Evolutionary conservation across 2,888 invertebrate species (phyloP).

Genomic region (Arge pagana): DNA sequence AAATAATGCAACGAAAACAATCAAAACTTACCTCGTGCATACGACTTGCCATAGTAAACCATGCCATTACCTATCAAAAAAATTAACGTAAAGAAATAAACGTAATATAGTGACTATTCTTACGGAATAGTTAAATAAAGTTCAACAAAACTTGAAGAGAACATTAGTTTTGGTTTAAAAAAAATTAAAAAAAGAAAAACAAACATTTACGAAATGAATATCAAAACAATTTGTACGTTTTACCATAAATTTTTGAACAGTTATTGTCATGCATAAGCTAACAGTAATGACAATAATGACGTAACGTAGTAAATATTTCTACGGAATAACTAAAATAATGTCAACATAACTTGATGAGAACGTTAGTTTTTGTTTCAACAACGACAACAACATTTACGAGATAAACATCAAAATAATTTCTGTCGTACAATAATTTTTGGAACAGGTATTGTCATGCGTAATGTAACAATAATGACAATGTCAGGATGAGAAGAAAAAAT

Average conservation of each 20-base stretch:
- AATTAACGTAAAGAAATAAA: constrained; percentile 39
- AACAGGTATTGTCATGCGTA: no score
- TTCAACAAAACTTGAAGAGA: constrained; percentile 15
- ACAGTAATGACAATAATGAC: no score
- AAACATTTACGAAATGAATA: neutral
- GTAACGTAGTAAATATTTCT: no score
- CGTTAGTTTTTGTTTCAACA: no score
- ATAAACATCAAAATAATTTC: no score
- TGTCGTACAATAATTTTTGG: no score
- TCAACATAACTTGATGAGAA: no score
- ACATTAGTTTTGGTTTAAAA: neutral
- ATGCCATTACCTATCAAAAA: constrained; percentile 51
- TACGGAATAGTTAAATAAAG: constrained; percentile 6
- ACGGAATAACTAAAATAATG: no score
- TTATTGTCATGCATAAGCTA: constrained; percentile 49
- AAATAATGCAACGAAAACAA: constrained; percentile 15
- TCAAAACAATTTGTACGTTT: no score
- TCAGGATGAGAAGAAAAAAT: constrained; percentile 38
- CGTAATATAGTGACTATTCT: constrained; percentile 7
- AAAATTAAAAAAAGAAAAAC: neutral
- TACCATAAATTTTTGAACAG: constrained; percentile 12
- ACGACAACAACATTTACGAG: no score
- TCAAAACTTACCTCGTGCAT: constrained; percentile 50
- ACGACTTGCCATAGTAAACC: constrained; percentile 53
- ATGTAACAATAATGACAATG: constrained; percentile 41